A percentile compares a stretch with the other conserved stretches of the same genome.
phyloP scores from a whole-genome alignment of 1,140 invertebrate genomes.

The Macrobrachium rosenbergii region DNA sequence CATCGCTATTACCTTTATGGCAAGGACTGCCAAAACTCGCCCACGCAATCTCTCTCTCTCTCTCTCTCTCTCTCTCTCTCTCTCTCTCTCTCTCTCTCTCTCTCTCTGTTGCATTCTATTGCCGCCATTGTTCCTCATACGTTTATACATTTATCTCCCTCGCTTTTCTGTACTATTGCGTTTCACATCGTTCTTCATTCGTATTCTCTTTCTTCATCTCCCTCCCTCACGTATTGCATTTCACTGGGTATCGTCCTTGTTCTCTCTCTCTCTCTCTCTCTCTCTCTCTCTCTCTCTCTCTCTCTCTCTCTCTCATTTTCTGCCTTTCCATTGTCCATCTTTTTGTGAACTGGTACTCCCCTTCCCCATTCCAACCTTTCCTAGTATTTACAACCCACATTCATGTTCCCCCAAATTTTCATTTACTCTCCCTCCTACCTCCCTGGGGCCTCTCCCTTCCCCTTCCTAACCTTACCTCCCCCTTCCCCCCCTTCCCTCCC shows the following conservation, averaged over 20 bases:
- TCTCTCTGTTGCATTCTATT: too few relatives aligned
- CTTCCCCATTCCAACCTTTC: not conserved
- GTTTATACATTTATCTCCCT: not conserved
- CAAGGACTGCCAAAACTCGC: too few relatives aligned
- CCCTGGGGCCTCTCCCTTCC: not conserved
- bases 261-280: not conserved
- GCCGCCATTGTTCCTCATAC: too few relatives aligned
- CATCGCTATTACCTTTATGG: too few relatives aligned
- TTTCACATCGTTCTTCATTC: too few relatives aligned
- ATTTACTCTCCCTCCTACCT: not conserved
- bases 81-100: too few relatives aligned
- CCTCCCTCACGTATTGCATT: not conserved
- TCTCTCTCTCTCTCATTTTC: constrained; percentile 1
- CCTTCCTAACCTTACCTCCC: not conserved
- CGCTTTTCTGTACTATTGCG: not conserved
- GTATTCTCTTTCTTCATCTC: not conserved
- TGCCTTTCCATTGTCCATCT: not conserved
- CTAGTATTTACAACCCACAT: not conserved
- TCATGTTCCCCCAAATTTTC: not conserved
- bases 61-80: too few relatives aligned
- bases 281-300: not conserved
- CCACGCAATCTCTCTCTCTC: too few relatives aligned
- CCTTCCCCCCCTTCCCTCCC: not conserved
- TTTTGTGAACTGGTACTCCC: not conserved
- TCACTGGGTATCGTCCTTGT: too few relatives aligned